These are phyloP conservation scores for Phaethon lepturus DNA, from an alignment of 2,113 vertebrate species.

Conservation along the genomic window DNA sequence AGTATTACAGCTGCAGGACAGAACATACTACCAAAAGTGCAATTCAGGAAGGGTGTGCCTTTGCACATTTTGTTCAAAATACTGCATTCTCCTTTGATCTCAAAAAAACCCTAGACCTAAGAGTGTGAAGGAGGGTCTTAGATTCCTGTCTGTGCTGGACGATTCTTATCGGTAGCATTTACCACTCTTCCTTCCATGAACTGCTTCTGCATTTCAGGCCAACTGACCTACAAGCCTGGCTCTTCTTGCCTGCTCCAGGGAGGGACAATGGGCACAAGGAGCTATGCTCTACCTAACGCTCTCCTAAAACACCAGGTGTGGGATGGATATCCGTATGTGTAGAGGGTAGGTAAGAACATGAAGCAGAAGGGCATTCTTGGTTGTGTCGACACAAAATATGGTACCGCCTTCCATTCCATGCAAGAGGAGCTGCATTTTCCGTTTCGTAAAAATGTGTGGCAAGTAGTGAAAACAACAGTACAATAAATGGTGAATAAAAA, in stretches of 20 bases:
- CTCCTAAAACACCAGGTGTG: not conserved
- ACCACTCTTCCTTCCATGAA: not conserved
- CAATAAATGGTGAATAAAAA: not conserved
- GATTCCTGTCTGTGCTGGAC: slow-evolving; percentile 5
- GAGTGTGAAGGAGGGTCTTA: not conserved
- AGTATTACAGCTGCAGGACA: slow-evolving; percentile 5
- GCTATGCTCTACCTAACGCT: rapidly evolving
- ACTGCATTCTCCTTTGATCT: slow-evolving; percentile 25
- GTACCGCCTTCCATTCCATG: not conserved
- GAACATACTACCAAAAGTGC: not conserved
- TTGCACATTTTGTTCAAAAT: slow-evolving; percentile 36
- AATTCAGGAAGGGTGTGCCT: slow-evolving; percentile 64
- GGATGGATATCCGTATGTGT: not conserved
- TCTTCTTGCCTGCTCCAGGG: not conserved
- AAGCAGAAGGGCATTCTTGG: not conserved
- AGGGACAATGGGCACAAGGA: not conserved
- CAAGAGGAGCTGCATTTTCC: not conserved
- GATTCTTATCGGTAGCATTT: not conserved
- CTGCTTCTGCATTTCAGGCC: not conserved
- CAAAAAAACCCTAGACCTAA: not conserved
- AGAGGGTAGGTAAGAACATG: not conserved
- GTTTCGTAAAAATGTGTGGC: not conserved
- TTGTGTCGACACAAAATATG: not conserved
- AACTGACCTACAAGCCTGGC: not conserved
- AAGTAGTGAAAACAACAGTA: not conserved